A percentile compares a stretch with the other conserved stretches of the same genome.
These are phyloP conservation scores for Dissostichus mawsoni DNA, from an alignment of 2,113 vertebrate species.

Conservation along the genomic window DNA sequence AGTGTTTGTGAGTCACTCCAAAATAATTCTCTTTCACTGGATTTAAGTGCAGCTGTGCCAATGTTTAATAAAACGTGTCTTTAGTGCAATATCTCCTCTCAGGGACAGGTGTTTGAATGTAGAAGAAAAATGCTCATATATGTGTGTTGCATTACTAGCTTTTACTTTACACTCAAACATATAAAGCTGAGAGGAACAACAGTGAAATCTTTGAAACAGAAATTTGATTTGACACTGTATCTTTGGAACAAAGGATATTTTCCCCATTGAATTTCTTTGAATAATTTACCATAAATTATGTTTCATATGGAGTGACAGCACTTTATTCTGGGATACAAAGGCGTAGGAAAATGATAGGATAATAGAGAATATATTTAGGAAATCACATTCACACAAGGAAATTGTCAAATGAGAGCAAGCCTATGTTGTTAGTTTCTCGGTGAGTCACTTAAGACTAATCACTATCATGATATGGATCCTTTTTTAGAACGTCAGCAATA, in stretches of 20 bases:
- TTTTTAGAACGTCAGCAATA: not conserved
- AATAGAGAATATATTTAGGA: slow-evolving; percentile 45
- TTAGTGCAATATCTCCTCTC: not conserved
- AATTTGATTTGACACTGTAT: slow-evolving; percentile 18
- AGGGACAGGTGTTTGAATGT: slow-evolving; percentile 5
- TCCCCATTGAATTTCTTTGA: slow-evolving; percentile 15
- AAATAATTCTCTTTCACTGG: not conserved
- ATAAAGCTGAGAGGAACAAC: not conserved
- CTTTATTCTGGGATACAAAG: slow-evolving; percentile 30
- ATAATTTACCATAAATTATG: slow-evolving; percentile 39
- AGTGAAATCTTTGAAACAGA: slow-evolving; percentile 1
- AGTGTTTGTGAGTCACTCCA: slow-evolving; percentile 5
- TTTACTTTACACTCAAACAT: not conserved
- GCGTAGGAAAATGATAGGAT: slow-evolving; percentile 21
- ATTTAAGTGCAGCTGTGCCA: not conserved
- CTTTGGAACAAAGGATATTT: slow-evolving; percentile 20
- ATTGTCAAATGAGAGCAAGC: slow-evolving; percentile 19
- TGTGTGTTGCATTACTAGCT: not conserved
- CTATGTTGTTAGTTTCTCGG: slow-evolving; percentile 8
- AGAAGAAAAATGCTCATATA: not conserved
- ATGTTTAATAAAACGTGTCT: not conserved
- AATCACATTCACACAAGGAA: slow-evolving; percentile 36
- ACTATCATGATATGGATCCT: slow-evolving; percentile 5
- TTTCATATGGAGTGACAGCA: slow-evolving; percentile 6
- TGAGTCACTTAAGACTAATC: slow-evolving; percentile 34